Conservation (phyloP, 2,113 vertebrate species). For the Heptranchias perlo region DNA sequence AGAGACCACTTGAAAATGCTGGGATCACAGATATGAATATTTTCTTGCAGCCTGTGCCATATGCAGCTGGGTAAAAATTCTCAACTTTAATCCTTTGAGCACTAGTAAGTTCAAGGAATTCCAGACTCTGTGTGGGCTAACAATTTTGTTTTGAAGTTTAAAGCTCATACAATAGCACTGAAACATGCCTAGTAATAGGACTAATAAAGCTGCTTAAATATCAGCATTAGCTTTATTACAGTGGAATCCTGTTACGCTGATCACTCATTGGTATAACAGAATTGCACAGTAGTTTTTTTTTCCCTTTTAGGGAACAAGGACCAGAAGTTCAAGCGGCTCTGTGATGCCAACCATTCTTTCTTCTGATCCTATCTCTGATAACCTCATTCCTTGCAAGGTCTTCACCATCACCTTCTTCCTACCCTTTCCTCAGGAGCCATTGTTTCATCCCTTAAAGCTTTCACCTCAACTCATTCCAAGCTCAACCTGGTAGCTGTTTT, state of each 20-base stretch:
- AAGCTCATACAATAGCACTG: neutral
- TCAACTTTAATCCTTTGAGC: neutral
- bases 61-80: neutral
- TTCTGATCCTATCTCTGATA: neutral
- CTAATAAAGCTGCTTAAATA: neutral
- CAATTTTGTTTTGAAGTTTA: neutral
- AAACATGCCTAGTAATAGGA: neutral
- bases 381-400: neutral
- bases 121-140: too few species aligned
- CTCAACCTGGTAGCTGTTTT: neutral
- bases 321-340: neutral
- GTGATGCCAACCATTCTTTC: neutral
- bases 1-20: neutral
- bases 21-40: neutral
- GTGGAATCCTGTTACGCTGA: neutral
- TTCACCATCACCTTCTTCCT: neutral
- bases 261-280: neutral
- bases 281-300: neutral
- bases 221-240: neutral
- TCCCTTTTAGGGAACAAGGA: neutral
- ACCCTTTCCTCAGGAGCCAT: neutral
- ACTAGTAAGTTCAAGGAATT: neutral
- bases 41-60: neutral
- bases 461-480: neutral
- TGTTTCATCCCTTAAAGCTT: neutral